These are phyloP conservation scores for Sphinx pinastri DNA, from an alignment of 2,888 invertebrate species.

Conservation along the genomic window DNA sequence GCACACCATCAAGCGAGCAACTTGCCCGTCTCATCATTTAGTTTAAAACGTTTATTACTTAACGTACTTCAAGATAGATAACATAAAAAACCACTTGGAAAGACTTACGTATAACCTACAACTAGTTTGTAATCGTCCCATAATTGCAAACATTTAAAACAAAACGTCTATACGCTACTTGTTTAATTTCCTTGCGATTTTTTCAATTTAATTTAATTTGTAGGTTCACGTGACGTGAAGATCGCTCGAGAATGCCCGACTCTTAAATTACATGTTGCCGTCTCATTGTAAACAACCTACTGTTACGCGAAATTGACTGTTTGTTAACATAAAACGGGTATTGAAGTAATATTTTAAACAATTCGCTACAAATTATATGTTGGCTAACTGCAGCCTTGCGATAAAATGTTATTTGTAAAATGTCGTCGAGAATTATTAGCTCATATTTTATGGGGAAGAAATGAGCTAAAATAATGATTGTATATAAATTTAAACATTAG, in stretches of 20 bases:
- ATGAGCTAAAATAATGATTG: not conserved
- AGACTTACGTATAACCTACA: too few species aligned
- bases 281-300: constrained; percentile 44
- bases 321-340: constrained; percentile 27
- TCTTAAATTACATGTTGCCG: constrained; percentile 49
- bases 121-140: not conserved
- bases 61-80: too few species aligned
- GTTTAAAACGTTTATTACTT: too few species aligned
- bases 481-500: too few species aligned
- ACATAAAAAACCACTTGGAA: too few species aligned
- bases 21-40: too few species aligned
- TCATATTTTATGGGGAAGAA: not conserved
- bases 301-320: constrained; percentile 30
- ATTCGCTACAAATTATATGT: constrained; percentile 5
- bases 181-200: constrained; percentile 19
- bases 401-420: constrained; percentile 11
- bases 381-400: not conserved
- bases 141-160: constrained; percentile 5
- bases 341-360: constrained; percentile 22
- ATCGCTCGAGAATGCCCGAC: constrained; percentile 42
- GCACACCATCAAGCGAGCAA: too few species aligned
- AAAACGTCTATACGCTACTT: constrained; percentile 27
- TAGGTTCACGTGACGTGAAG: constrained; percentile 38
- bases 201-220: constrained; percentile 45
- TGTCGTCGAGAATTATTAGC: not conserved